Evolutionary conservation across 2,113 vertebrate species (phyloP).

Genomic region (Hyperoodon ampullatus): DNA sequence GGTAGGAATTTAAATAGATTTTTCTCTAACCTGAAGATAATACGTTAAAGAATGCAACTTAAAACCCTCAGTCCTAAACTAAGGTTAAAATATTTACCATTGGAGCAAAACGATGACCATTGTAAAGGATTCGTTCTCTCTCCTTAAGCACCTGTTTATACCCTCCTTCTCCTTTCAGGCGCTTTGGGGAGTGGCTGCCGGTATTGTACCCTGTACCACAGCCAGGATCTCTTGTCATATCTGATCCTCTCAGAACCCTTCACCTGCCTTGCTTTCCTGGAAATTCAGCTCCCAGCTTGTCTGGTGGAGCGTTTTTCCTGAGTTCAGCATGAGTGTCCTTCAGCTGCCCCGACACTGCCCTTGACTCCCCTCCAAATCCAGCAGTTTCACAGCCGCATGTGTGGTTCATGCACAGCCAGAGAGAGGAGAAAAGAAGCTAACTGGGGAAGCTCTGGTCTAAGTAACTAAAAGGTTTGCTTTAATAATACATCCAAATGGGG

Average conservation of each 20-base stretch:
- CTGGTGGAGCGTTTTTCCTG: neutral
- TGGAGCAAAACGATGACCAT: neutral
- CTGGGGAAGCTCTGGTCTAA: constrained; percentile 57
- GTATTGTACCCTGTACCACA: neutral
- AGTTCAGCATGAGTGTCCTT: neutral
- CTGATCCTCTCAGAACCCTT: neutral
- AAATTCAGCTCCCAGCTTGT: neutral
- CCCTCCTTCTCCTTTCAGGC: neutral
- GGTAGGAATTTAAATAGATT: neutral
- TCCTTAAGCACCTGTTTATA: accelerated
- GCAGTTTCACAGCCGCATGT: neutral
- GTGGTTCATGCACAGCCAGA: neutral
- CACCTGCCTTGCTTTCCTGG: neutral
- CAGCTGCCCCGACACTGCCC: neutral
- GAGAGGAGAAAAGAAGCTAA: constrained; percentile 50
- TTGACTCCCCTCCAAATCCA: neutral
- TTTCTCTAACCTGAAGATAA: neutral
- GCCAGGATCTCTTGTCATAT: accelerated
- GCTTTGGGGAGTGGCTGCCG: neutral
- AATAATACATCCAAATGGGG: constrained; percentile 73
- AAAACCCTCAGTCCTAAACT: neutral
- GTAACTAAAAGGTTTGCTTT: constrained; percentile 75
- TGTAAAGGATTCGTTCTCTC: neutral
- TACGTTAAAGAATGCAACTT: neutral
- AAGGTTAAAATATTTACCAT: neutral